Evolutionary conservation across 2,888 invertebrate genomes (phyloP).

Genomic region (Clunio marinus): DNA sequence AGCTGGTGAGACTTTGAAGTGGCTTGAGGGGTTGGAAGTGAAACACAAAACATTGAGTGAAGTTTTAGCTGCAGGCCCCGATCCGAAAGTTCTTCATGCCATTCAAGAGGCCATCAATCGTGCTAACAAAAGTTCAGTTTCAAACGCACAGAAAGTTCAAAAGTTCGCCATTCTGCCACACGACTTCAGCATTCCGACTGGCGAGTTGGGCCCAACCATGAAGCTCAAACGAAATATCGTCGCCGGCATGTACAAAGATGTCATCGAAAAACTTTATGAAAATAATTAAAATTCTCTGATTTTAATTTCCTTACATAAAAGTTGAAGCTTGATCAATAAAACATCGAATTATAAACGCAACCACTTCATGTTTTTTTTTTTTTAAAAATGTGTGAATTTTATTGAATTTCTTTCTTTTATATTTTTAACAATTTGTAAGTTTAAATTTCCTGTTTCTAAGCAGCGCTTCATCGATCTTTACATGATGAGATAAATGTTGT

Average conservation of each 20-base stretch:
- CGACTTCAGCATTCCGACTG: slow-evolving; percentile 81
- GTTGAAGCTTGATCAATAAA: too few relatives aligned
- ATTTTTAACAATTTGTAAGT: too few relatives aligned
- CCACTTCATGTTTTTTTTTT: neutral
- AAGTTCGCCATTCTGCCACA: slow-evolving; percentile 78
- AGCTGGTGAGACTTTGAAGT: slow-evolving; percentile 60
- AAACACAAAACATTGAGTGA: slow-evolving; percentile 69
- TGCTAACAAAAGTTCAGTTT: slow-evolving; percentile 74
- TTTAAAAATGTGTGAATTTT: neutral
- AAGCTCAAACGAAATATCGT: slow-evolving; percentile 79
- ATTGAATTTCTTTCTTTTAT: too few relatives aligned
- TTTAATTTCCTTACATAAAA: neutral
- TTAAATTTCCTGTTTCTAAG: too few relatives aligned
- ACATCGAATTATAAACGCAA: too few relatives aligned
- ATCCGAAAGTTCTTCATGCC: slow-evolving; percentile 64
- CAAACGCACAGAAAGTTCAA: slow-evolving; percentile 83
- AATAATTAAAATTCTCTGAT: neutral
- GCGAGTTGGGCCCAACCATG: slow-evolving; percentile 85
- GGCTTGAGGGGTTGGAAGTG: slow-evolving; percentile 65
- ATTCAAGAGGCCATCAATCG: slow-evolving; percentile 73
- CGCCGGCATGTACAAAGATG: slow-evolving; percentile 67
- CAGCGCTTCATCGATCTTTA: too few relatives aligned
- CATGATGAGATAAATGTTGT: too few relatives aligned
- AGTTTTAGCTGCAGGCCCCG: slow-evolving; percentile 60
- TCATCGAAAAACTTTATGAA: slow-evolving; percentile 73